phyloP scores from a whole-genome alignment of 2,797 vertebrate species.

The Sphaeramia orbicularis region DNA sequence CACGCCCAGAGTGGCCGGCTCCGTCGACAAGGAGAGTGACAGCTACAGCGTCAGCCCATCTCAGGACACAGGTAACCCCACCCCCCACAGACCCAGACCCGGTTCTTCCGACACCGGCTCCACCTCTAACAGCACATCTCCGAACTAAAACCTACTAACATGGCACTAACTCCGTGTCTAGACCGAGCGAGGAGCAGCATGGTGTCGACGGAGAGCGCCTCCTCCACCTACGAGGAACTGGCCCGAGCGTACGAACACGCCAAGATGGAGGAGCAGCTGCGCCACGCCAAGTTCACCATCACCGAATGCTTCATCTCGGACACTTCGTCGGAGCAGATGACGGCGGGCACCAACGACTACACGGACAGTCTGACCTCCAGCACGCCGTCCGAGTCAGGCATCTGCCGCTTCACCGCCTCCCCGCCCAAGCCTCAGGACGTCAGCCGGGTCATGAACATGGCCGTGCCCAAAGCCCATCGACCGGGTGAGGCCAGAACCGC shows the following conservation, averaged over 20 bases:
- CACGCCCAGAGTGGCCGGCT: slow-evolving; percentile 94
- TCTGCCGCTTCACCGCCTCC: slow-evolving; percentile 98
- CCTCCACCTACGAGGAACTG: slow-evolving; percentile 98
- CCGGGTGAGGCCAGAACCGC: slow-evolving; percentile 94
- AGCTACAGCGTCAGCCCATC: slow-evolving; percentile 99
- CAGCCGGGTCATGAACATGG: slow-evolving; percentile 97
- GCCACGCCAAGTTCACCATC: slow-evolving; percentile 99
- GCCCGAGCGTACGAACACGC: slow-evolving; percentile 97
- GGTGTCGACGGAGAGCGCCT: slow-evolving; percentile 99
- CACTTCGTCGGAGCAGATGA: slow-evolving; percentile 98
- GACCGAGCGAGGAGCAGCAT: slow-evolving; percentile 98
- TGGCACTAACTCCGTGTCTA: no score
- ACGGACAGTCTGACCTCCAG: slow-evolving; percentile 99
- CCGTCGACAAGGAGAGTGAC: slow-evolving; percentile 98
- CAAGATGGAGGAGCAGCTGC: slow-evolving; percentile 99
- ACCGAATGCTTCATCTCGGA: slow-evolving; percentile 99
- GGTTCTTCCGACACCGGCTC: no score
- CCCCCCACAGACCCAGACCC: no score
- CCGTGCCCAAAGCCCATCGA: slow-evolving; percentile 97
- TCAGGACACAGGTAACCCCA: slow-evolving; percentile 98
- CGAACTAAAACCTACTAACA: no score
- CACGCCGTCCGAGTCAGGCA: slow-evolving; percentile 98
- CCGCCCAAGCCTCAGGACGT: slow-evolving; percentile 98
- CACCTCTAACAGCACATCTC: no score
- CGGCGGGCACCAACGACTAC: slow-evolving; percentile 98